These are phyloP conservation scores for Andrena marginata DNA, from an alignment of 2,888 invertebrate genomes.

Conservation along the genomic window DNA sequence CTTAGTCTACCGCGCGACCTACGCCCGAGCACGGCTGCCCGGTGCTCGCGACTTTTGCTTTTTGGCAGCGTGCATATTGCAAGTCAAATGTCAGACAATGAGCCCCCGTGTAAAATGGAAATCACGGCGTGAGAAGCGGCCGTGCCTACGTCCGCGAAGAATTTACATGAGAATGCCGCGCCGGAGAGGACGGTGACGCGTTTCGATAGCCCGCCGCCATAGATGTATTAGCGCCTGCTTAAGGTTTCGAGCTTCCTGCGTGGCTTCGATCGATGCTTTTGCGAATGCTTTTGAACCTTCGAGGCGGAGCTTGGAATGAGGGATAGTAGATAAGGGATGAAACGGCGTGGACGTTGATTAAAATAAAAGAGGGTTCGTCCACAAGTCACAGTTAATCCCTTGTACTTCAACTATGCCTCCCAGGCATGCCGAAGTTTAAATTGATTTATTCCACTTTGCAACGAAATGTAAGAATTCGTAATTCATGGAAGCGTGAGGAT, in stretches of 20 bases:
- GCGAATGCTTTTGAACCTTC: neutral
- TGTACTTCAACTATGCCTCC: too few species aligned
- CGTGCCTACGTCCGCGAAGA: neutral
- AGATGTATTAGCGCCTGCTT: slow-evolving; percentile 10
- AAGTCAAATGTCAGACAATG: slow-evolving; percentile 39
- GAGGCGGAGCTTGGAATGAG: neutral
- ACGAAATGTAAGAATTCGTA: too few species aligned
- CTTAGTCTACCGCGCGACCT: neutral
- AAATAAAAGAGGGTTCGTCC: too few species aligned
- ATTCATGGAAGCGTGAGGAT: too few species aligned
- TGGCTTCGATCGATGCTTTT: neutral
- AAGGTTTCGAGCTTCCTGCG: slow-evolving; percentile 6
- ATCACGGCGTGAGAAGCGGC: slow-evolving; percentile 28
- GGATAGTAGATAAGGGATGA: slow-evolving; percentile 20
- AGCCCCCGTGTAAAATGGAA: slow-evolving; percentile 33
- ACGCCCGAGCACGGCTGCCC: neutral
- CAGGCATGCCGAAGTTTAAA: too few species aligned
- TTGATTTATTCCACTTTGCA: too few species aligned
- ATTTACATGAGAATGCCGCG: slow-evolving; percentile 19
- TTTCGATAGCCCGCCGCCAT: neutral
- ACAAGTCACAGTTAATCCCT: too few species aligned
- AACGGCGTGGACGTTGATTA: too few species aligned
- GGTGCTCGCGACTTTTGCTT: slow-evolving; percentile 32
- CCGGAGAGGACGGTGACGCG: slow-evolving; percentile 1
- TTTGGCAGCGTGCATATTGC: slow-evolving; percentile 28